Percentiles rank a stretch among this genome's conserved stretches.
These are phyloP conservation scores for Salpingus planirostris DNA, from an alignment of 2,888 invertebrate genomes.

Conservation along the genomic window DNA sequence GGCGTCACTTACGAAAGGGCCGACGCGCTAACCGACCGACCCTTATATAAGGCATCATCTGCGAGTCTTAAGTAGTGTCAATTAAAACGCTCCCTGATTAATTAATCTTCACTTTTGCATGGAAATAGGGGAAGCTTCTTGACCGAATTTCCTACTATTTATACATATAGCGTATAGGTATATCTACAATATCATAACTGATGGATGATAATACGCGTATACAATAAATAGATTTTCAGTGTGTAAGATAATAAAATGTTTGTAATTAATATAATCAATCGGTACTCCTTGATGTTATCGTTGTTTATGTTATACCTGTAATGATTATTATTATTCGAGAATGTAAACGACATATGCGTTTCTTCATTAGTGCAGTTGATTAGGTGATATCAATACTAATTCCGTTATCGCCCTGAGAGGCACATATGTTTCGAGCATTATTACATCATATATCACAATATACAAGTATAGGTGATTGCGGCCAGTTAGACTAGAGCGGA, in stretches of 20 bases:
- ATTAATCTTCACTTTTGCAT: too few species aligned
- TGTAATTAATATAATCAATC: conserved; percentile 8
- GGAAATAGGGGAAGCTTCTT: too few species aligned
- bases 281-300: conserved; percentile 10
- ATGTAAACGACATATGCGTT: conserved; percentile 37
- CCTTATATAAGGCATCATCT: too few species aligned
- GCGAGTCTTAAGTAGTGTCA: too few species aligned
- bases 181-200: not conserved
- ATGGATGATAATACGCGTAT: too few species aligned
- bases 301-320: conserved; percentile 9
- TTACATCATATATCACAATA: conserved; percentile 44
- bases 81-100: too few species aligned
- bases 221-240: not conserved
- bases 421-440: conserved; percentile 43
- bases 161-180: not conserved
- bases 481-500: conserved; percentile 32
- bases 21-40: too few species aligned
- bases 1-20: too few species aligned
- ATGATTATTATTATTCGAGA: conserved; percentile 22
- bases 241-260: not conserved
- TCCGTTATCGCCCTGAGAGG: conserved; percentile 39
- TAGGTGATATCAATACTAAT: conserved; percentile 42
- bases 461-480: conserved; percentile 41
- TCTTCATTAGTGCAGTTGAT: conserved; percentile 42
- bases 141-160: too few species aligned